These are phyloP conservation scores for Dasyprocta punctata DNA, from an alignment of 2,113 vertebrate genomes.

Conservation along the genomic window DNA sequence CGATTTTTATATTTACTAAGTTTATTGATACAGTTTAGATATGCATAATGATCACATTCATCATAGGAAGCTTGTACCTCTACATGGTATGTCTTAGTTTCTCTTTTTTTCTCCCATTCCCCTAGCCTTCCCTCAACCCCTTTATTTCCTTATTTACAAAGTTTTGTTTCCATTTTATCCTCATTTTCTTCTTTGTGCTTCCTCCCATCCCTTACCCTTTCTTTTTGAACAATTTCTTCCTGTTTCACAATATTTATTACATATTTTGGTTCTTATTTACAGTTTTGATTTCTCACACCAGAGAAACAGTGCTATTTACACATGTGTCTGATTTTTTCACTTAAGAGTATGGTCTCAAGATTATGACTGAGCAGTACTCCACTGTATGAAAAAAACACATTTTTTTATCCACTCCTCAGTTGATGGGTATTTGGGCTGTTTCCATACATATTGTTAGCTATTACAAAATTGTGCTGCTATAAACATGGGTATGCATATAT, in stretches of 20 bases:
- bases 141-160: background rate
- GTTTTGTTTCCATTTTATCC: background rate
- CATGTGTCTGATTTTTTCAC: background rate
- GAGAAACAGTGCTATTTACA: background rate
- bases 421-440: background rate
- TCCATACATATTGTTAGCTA: background rate
- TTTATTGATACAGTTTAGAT: background rate
- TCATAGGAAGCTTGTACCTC: background rate
- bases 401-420: background rate
- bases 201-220: background rate
- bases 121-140: background rate
- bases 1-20: background rate
- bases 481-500: background rate
- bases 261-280: background rate
- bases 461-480: background rate
- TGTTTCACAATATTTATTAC: background rate
- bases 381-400: background rate
- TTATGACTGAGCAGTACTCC: background rate
- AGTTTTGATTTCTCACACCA: background rate
- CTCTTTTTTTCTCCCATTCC: background rate
- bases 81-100: background rate
- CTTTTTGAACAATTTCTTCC: background rate
- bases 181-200: background rate
- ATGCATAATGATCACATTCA: background rate
- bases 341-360: background rate